Conservation (phyloP, 2,888 invertebrate species). For the Lumbricus terrestris region DNA sequence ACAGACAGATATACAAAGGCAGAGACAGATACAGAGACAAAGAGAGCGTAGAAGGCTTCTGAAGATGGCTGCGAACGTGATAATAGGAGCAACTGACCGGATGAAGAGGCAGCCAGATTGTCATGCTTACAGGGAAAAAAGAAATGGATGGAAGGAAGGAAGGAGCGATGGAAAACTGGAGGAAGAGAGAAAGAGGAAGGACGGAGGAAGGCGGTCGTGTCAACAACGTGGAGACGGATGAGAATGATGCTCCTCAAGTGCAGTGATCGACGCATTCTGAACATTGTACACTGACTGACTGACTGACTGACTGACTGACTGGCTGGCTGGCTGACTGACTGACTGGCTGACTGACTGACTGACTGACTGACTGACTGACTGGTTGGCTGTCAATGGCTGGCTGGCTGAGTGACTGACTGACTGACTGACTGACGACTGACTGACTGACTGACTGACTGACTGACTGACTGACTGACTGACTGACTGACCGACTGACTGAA, state of each 20-base stretch:
- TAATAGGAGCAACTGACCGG: not conserved
- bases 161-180: not conserved
- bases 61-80: not conserved
- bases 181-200: not conserved
- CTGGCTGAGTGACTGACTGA: not conserved
- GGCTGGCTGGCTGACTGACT: not conserved
- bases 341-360: not conserved
- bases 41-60: not conserved
- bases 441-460: not conserved
- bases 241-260: not conserved
- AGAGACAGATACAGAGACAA: no score
- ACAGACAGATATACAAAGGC: no score
- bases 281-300: not conserved
- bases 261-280: not conserved
- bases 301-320: no score
- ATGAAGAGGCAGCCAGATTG: not conserved
- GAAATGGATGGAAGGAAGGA: not conserved
- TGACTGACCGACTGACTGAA: not conserved
- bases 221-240: not conserved
- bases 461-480: not conserved
- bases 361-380: not conserved
- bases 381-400: no score
- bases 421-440: constrained; percentile 3
- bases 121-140: not conserved
- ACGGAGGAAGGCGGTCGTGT: not conserved